These are phyloP conservation scores for Sparus aurata DNA, from an alignment of 2,797 vertebrate species.

Conservation along the genomic window DNA sequence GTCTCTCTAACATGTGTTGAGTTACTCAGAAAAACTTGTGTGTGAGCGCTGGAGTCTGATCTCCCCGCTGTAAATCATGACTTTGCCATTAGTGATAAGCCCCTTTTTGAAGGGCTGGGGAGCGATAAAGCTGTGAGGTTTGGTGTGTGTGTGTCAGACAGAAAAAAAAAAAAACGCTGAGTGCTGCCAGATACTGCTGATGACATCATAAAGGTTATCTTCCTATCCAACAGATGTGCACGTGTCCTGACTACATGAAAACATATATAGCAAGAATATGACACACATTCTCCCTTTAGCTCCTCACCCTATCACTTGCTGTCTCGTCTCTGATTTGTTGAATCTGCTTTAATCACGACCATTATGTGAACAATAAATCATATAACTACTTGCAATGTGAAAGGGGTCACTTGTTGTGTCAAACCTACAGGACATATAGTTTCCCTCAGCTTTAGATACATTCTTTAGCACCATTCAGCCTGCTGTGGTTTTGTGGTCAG, in stretches of 20 bases:
- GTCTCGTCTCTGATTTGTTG: neutral
- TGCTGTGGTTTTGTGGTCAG: too few species aligned
- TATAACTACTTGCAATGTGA: neutral
- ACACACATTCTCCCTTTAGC: neutral
- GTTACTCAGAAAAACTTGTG: slow-evolving; percentile 34
- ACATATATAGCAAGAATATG: slow-evolving; percentile 11
- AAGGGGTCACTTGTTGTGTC: neutral
- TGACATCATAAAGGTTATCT: slow-evolving; percentile 56
- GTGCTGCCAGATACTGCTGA: slow-evolving; percentile 49
- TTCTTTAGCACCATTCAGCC: neutral
- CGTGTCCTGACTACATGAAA: slow-evolving; percentile 21
- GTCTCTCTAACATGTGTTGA: slow-evolving; percentile 54
- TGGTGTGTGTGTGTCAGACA: slow-evolving; percentile 14
- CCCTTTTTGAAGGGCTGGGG: slow-evolving; percentile 32
- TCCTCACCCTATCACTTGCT: neutral
- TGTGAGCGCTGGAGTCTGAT: slow-evolving; percentile 31
- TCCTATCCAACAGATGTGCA: slow-evolving; percentile 24
- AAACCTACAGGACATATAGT: too few species aligned
- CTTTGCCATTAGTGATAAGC: slow-evolving; percentile 58
- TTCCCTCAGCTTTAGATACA: neutral
- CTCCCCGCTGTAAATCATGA: slow-evolving; percentile 51
- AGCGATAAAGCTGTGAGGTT: slow-evolving; percentile 42
- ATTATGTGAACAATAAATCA: neutral
- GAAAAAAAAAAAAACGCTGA: slow-evolving; percentile 22
- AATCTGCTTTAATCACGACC: neutral